These are phyloP conservation scores for Hycleus cichorii DNA, from an alignment of 1,140 invertebrate genomes.

Conservation along the genomic window DNA sequence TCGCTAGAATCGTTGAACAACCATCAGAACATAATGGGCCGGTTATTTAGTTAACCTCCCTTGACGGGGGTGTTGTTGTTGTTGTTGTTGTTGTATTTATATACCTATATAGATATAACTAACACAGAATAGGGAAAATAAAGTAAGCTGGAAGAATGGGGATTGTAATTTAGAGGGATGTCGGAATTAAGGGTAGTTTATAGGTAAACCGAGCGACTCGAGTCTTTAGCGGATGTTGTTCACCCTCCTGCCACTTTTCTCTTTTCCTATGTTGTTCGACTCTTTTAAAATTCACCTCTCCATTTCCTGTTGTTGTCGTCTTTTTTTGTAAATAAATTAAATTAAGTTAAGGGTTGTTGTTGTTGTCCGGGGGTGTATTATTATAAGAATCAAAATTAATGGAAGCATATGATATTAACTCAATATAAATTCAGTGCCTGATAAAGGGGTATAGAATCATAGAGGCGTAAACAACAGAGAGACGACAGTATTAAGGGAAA, in stretches of 20 bases:
- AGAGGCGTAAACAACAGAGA: conserved; percentile 37
- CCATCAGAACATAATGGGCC: conserved; percentile 37
- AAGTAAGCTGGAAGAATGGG: conserved; percentile 43
- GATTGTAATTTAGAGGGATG: conserved; percentile 45
- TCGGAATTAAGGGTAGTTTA: conserved; percentile 45
- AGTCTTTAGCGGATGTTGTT: conserved; percentile 39
- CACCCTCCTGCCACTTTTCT: conserved; percentile 8
- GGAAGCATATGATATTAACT: conserved; percentile 28
- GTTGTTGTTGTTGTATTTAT: neutral
- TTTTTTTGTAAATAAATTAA: no score
- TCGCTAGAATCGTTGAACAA: conserved; percentile 18
- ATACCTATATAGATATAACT: conserved; percentile 26
- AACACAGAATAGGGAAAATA: conserved; percentile 32
- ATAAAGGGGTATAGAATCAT: conserved; percentile 30
- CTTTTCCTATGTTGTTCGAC: conserved; percentile 6
- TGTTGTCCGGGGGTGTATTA: no score
- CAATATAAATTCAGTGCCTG: conserved; percentile 24
- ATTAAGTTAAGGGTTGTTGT: no score
- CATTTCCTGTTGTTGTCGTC: no score
- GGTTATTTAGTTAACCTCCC: conserved; percentile 42
- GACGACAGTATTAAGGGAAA: conserved; percentile 24
- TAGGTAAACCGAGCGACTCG: conserved; percentile 39
- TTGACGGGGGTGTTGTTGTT: neutral
- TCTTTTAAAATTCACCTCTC: conserved; percentile 4
- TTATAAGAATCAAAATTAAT: conserved; percentile 24